These are phyloP conservation scores for Protobothrops mucrosquamatus DNA, from an alignment of 2,113 vertebrate species.

Conservation along the genomic window DNA sequence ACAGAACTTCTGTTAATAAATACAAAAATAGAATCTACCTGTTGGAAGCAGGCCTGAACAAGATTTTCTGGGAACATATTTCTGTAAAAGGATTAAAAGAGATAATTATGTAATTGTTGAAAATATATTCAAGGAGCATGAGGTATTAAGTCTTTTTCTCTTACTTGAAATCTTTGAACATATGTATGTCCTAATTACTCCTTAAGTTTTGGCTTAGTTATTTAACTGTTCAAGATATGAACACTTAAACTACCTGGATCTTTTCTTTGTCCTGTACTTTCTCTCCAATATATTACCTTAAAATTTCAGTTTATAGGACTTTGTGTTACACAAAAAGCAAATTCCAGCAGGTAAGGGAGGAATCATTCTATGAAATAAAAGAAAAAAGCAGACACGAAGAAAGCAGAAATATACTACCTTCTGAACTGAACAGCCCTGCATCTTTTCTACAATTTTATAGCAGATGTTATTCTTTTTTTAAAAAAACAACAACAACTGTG, in stretches of 20 bases:
- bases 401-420: not conserved
- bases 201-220: not conserved
- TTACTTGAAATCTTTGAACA: not conserved
- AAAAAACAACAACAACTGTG: not conserved
- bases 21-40: slow-evolving; percentile 72
- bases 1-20: not conserved
- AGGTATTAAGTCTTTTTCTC: not conserved
- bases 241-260: not conserved
- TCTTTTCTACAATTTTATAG: slow-evolving; percentile 1
- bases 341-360: not conserved
- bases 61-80: slow-evolving; percentile 99
- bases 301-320: not conserved
- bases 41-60: slow-evolving; percentile 96
- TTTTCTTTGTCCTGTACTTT: not conserved
- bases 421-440: not conserved
- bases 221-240: not conserved
- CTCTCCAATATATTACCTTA: not conserved
- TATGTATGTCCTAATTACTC: not conserved
- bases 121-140: not conserved
- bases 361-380: not conserved
- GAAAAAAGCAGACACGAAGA: not conserved
- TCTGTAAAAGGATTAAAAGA: slow-evolving; percentile 69
- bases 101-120: not conserved
- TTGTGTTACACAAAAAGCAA: not conserved
- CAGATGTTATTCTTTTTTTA: not conserved